Conservation (phyloP, 2,113 vertebrate species). For the Sarotherodon lohbergeri region DNA sequence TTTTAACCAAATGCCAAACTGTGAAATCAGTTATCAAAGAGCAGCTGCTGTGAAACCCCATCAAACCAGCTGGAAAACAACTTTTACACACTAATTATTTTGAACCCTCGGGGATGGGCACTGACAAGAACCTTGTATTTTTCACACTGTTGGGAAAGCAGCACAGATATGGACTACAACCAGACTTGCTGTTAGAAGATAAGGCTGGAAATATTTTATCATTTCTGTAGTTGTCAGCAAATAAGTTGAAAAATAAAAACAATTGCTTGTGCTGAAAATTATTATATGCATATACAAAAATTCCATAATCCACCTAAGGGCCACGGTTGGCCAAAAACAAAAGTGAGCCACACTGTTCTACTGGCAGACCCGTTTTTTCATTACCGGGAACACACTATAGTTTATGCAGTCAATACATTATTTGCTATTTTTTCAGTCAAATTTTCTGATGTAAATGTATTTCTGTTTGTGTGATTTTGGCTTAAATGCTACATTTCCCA, state of each 20-base stretch:
- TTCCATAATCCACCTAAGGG: not conserved
- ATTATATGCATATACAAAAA: not conserved
- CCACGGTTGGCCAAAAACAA: not conserved
- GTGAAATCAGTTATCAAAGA: constrained; percentile 25
- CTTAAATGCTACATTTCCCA: not conserved
- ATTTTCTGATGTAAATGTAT: not conserved
- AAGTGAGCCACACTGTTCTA: not conserved
- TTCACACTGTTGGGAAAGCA: not conserved
- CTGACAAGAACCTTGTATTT: not conserved
- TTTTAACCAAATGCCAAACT: constrained; percentile 39
- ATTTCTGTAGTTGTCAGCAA: not conserved
- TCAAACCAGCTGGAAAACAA: not conserved
- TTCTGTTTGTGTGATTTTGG: not conserved
- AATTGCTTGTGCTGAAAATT: not conserved
- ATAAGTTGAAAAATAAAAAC: not conserved
- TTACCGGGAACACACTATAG: not conserved
- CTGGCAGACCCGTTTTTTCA: not conserved
- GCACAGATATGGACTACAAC: not conserved
- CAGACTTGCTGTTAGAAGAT: not conserved
- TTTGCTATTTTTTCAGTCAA: not conserved
- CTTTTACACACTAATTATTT: not conserved
- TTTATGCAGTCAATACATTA: not conserved
- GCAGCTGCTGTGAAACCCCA: constrained; percentile 5
- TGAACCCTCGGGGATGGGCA: not conserved
- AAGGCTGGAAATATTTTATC: not conserved